These are phyloP conservation scores for Podabrus alpinus DNA, from an alignment of 2,888 invertebrate genomes.

Conservation along the genomic window DNA sequence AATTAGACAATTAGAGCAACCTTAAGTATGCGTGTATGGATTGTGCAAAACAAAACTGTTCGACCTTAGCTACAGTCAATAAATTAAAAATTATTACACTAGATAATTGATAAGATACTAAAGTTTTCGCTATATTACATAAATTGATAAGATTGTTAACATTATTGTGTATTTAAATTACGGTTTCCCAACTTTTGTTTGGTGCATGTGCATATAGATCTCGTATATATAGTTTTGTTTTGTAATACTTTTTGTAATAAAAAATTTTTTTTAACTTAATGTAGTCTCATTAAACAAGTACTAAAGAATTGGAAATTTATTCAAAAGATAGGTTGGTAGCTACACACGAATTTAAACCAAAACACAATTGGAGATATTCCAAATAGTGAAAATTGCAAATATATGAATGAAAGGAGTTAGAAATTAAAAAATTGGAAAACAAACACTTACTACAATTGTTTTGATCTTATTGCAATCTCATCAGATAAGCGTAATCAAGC, in stretches of 20 bases:
- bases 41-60: neutral
- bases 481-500: neutral
- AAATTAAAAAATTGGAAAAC: too few relatives aligned
- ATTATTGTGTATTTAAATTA: neutral
- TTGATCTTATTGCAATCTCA: neutral
- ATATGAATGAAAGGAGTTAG: too few relatives aligned
- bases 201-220: too few relatives aligned
- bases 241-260: too few relatives aligned
- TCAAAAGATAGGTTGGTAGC: too few relatives aligned
- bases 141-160: neutral
- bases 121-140: neutral
- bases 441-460: too few relatives aligned
- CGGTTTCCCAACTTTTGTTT: neutral
- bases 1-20: neutral
- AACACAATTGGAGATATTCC: too few relatives aligned
- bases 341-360: too few relatives aligned
- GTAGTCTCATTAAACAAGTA: too few relatives aligned
- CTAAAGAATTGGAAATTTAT: too few relatives aligned
- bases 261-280: too few relatives aligned
- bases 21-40: neutral
- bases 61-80: neutral
- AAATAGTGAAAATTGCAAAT: neutral
- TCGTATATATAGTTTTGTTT: too few relatives aligned
- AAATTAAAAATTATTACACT: neutral
- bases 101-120: neutral